Percentiles rank a stretch among this genome's conserved stretches.
Conservation (phyloP, 92 coral and sea anemone genomes). For the Umimayanthus kanabou region DNA sequence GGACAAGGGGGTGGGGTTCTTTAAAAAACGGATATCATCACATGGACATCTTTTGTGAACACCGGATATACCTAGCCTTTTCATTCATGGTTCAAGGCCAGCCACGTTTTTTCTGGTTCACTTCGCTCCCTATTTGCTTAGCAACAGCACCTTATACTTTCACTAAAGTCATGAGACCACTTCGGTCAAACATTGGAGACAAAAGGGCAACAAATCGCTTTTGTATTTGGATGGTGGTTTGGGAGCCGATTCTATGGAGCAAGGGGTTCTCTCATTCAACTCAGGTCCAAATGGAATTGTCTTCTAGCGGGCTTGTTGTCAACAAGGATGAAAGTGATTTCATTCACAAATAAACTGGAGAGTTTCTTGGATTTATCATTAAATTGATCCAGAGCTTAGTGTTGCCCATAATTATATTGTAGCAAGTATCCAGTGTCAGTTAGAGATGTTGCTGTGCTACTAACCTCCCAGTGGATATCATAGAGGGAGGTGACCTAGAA, state of each 20-base stretch:
- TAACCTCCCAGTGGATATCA: no score
- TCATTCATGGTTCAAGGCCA: constrained; percentile 13
- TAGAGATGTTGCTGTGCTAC: no score
- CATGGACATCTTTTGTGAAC: constrained; percentile 20
- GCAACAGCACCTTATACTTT: constrained; percentile 7
- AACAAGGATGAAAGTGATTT: not conserved
- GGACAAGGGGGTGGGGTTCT: constrained; percentile 4
- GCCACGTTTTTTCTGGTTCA: constrained; percentile 1
- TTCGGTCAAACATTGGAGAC: constrained; percentile 25
- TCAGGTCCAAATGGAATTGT: not conserved
- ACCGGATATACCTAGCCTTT: constrained; percentile 25
- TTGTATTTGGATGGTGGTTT: constrained; percentile 17
- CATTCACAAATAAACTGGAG: not conserved
- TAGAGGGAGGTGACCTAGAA: no score
- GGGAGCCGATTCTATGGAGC: not conserved
- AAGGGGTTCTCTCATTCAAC: not conserved
- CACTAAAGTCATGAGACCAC: constrained; percentile 22
- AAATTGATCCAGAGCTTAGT: not conserved
- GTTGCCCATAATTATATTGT: no score
- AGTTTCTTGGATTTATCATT: not conserved
- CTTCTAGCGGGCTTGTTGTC: not conserved
- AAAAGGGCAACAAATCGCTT: not conserved
- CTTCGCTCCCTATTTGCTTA: constrained; percentile 29
- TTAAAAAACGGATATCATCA: constrained; percentile 35
- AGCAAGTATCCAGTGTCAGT: no score